Percentiles rank a stretch among this genome's conserved stretches.
phyloP scores from a whole-genome alignment of 2,888 invertebrate genomes.

The Dichetophora obliterata region DNA sequence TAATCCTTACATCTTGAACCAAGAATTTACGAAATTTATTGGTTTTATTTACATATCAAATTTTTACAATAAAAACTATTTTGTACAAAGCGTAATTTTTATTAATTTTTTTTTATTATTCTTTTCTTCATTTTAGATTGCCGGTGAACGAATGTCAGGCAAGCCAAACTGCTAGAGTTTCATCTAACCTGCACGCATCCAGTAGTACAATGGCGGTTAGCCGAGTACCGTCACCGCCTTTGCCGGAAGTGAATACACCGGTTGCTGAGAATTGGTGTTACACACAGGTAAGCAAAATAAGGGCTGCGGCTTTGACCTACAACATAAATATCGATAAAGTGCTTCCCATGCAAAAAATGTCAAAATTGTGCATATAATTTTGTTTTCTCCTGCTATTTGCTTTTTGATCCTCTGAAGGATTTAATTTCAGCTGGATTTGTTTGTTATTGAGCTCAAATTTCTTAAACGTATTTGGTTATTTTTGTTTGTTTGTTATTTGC shows the following conservation, averaged over 20 bases:
- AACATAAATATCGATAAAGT: neutral
- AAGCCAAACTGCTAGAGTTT: conserved; percentile 88
- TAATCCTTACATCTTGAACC: no score
- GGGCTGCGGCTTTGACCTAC: neutral
- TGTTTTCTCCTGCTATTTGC: neutral
- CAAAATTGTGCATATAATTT: neutral
- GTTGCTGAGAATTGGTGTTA: conserved; percentile 99
- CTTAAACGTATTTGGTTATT: neutral
- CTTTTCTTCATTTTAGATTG: conserved; percentile 75
- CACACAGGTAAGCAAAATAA: conserved; percentile 84
- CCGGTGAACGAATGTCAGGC: conserved; percentile 83
- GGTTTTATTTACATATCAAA: no score
- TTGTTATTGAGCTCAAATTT: conserved; percentile 6
- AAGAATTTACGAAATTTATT: no score
- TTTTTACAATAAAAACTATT: no score
- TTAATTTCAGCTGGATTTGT: conserved; percentile 47
- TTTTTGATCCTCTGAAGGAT: conserved; percentile 45
- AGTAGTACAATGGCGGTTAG: conserved; percentile 96
- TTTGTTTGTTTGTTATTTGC: no score
- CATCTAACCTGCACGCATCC: conserved; percentile 82
- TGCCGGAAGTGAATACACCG: conserved; percentile 95
- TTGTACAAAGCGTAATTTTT: no score
- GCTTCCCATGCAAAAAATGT: conserved; percentile 19
- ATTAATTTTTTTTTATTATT: neutral
- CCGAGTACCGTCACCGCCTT: conserved; percentile 95